A percentile compares a stretch with the other conserved stretches of the same genome.
phyloP scores from a whole-genome alignment of 2,113 vertebrate genomes.

The Cinclus mexicanus region DNA sequence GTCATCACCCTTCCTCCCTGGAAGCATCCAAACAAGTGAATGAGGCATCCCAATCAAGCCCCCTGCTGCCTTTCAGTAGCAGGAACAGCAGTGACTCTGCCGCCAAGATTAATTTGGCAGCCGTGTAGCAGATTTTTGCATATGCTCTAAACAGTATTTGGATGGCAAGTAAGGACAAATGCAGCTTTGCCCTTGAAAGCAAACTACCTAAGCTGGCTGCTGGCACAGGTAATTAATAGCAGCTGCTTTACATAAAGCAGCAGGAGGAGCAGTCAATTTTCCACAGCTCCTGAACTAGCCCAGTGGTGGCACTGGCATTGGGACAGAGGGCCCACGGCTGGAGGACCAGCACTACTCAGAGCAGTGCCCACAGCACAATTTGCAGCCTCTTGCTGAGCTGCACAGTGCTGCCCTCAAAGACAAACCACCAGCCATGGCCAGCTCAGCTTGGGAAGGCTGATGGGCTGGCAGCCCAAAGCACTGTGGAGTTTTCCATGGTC shows the following conservation, averaged over 20 bases:
- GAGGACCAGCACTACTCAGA: not conserved
- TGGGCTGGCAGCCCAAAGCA: not conserved
- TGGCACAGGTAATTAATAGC: not conserved
- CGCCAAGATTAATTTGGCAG: not conserved
- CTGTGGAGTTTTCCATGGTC: conserved; percentile 26
- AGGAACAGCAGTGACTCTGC: not conserved
- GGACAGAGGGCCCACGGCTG: rapidly evolving
- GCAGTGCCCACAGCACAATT: not conserved
- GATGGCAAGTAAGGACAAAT: not conserved
- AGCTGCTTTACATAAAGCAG: not conserved
- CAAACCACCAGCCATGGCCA: not conserved
- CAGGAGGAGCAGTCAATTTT: not conserved
- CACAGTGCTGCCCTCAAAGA: not conserved
- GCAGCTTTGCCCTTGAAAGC: not conserved
- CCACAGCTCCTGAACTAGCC: not conserved
- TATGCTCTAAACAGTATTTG: not conserved
- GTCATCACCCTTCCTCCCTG: not conserved
- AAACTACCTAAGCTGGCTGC: not conserved
- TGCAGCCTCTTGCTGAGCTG: not conserved
- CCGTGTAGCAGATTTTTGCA: not conserved
- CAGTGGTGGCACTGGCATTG: rapidly evolving
- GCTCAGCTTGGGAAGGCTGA: not conserved
- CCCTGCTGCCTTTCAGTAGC: not conserved
- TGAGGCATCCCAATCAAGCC: not conserved
- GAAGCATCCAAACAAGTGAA: not conserved